Conservation (phyloP, 1,140 invertebrate genomes). For the Aphidius gifuensis region DNA sequence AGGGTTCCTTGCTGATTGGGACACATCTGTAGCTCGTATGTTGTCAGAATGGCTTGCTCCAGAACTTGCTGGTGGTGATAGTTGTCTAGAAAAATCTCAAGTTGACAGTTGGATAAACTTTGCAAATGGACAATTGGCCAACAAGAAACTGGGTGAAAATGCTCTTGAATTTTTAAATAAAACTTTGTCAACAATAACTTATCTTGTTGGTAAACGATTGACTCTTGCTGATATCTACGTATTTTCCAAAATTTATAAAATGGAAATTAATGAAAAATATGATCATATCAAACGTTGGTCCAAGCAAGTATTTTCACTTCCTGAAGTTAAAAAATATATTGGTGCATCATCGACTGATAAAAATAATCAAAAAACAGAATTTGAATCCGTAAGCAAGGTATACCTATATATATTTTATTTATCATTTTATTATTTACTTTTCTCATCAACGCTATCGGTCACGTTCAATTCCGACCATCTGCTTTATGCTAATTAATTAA, state of each 20-base stretch:
- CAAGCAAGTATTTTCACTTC: slow-evolving; percentile 50
- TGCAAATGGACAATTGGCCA: slow-evolving; percentile 57
- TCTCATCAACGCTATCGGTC: too few species aligned
- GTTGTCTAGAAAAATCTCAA: slow-evolving; percentile 63
- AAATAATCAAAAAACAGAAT: slow-evolving; percentile 36
- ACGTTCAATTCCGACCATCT: too few species aligned
- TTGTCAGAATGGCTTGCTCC: slow-evolving; percentile 34
- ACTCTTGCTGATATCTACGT: slow-evolving; percentile 87
- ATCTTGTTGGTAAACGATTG: slow-evolving; percentile 72
- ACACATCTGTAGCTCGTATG: slow-evolving; percentile 40
- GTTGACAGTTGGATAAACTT: slow-evolving; percentile 90
- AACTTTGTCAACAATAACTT: slow-evolving; percentile 70
- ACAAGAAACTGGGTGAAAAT: slow-evolving; percentile 60
- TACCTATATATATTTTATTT: too few species aligned
- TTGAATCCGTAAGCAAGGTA: slow-evolving; percentile 16
- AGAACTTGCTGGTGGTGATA: slow-evolving; percentile 34
- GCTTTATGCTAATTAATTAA: too few species aligned
- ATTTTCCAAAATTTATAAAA: slow-evolving; percentile 58
- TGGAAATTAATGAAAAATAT: slow-evolving; percentile 30
- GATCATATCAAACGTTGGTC: slow-evolving; percentile 57
- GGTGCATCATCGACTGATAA: slow-evolving; percentile 29
- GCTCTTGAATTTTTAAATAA: slow-evolving; percentile 72
- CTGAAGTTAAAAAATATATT: slow-evolving; percentile 40
- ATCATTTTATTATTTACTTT: too few species aligned
- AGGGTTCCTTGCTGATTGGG: slow-evolving; percentile 34